phyloP scores from a whole-genome alignment of 2,113 vertebrate genomes.

The Girardinichthys multiradiatus region DNA sequence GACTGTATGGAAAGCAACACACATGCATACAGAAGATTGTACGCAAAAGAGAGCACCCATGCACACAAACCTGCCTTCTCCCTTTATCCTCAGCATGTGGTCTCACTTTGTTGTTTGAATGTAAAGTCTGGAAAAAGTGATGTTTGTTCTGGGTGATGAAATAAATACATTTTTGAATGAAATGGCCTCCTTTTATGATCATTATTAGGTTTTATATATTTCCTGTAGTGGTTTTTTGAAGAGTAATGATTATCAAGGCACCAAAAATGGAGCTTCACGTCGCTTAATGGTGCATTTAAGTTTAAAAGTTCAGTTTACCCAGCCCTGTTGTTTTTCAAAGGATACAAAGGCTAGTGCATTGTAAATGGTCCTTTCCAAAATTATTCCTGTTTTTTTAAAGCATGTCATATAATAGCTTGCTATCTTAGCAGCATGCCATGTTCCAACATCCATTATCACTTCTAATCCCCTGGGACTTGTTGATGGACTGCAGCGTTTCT shows the following conservation, averaged over 20 bases:
- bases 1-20: constrained; percentile 53
- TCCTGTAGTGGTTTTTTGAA: neutral
- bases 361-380: neutral
- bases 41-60: constrained; percentile 54
- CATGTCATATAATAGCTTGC: neutral
- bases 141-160: constrained; percentile 50
- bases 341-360: neutral
- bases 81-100: constrained; percentile 70
- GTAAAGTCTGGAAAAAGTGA: constrained; percentile 65
- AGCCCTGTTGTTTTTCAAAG: neutral
- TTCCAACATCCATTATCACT: neutral
- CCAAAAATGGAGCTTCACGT: neutral
- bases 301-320: neutral
- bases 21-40: constrained; percentile 47
- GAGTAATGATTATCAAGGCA: neutral
- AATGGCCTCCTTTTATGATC: constrained; percentile 2
- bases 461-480: neutral
- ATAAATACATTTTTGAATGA: constrained; percentile 72
- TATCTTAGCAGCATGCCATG: neutral
- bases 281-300: neutral
- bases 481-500: neutral
- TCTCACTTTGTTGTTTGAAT: constrained; percentile 72
- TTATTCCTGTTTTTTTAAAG: neutral
- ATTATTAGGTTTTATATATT: neutral
- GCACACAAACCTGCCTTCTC: constrained; percentile 65